phyloP scores from a whole-genome alignment of 2,113 vertebrate genomes.

The Dasyprocta punctata region DNA sequence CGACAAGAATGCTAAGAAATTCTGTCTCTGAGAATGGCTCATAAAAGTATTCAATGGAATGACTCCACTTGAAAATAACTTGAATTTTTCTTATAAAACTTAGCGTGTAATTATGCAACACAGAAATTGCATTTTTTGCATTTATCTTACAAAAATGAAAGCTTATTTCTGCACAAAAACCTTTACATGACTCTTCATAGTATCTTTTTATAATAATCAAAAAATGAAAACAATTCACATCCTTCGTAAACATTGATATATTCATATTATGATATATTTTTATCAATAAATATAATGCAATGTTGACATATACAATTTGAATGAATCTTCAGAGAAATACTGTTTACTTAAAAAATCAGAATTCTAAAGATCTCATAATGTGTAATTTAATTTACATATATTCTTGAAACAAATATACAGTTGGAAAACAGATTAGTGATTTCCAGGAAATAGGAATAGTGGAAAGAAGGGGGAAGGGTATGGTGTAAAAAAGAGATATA shows the following conservation, averaged over 20 bases:
- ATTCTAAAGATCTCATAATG: neutral
- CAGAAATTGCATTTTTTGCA: neutral
- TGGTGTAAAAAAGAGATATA: neutral
- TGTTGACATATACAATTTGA: neutral
- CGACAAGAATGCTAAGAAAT: neutral
- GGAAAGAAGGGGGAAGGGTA: neutral
- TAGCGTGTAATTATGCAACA: neutral
- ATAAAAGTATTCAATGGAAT: neutral
- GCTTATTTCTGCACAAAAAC: neutral
- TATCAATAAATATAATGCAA: neutral
- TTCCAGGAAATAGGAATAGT: neutral
- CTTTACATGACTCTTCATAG: neutral
- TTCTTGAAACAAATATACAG: neutral
- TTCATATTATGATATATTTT: neutral
- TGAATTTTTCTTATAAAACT: conserved; percentile 19
- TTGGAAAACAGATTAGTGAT: neutral
- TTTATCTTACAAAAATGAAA: conserved; percentile 11
- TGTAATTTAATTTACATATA: neutral
- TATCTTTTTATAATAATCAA: neutral
- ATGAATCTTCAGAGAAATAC: neutral
- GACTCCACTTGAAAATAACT: neutral
- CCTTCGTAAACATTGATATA: neutral
- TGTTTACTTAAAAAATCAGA: neutral
- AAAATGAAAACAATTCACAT: neutral
- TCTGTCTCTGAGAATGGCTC: neutral